Evolutionary conservation across 1,140 invertebrate species (phyloP), one percentile per base, ranked within the genome.

Genomic region (Probaryconus sp.): DNA sequence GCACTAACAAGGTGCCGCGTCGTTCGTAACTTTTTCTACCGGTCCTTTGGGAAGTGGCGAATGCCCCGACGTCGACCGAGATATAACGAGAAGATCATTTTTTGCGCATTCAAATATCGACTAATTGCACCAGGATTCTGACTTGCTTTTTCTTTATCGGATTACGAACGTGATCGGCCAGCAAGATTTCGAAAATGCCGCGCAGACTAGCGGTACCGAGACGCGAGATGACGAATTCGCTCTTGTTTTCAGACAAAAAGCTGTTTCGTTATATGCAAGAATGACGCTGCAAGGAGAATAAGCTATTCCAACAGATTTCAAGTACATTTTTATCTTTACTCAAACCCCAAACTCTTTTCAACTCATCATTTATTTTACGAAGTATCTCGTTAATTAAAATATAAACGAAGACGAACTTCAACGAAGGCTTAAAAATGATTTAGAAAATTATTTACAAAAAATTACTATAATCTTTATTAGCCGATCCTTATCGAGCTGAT

Each of bases 31-130:
- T 86, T 87, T 87, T 87, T 85, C 81, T 85, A 76, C 77, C 77
- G 67, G 76, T 61, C 75, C 77, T 79, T 81, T 82, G 82, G 78
- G 63, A 81, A 83, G 79, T 79, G 72, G 65, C 68, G 74, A 64
- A 71, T 74, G 47, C 50, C 65, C 74, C 64, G 58, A 65, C 67
- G 69, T 56, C 63, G 60, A 69, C 79, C 63, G 78, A 65, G 77
- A 82, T 83, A 85, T 86, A 86, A 86, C 84, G 83, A 85, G 85
- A 77, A 67, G 55, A 60, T 53, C 71, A 80, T 84, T 88, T 88
- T 87, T 87, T 87, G 83, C 81, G 80, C 83, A 88, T 86, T 88
- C 86, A 87, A 88, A 88, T 88, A 87, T 87, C 86, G 84, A 87
- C 86, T 88, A 88, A 88, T 88, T 88, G 85, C 82, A 79, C 80